phyloP scores from a whole-genome alignment of 2,113 vertebrate genomes.

The Cebus imitator region DNA sequence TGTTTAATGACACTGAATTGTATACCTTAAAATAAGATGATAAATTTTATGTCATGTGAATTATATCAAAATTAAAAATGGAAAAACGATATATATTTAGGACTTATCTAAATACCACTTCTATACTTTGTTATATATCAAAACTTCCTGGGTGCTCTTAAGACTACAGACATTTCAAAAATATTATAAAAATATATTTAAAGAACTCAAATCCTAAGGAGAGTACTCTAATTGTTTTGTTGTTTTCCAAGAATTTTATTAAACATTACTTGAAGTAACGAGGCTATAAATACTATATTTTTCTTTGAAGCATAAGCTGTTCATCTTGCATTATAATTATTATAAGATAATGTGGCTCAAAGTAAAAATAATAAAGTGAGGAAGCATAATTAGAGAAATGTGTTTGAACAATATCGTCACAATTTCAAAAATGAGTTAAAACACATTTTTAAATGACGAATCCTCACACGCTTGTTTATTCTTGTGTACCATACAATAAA shows the following conservation, averaged over 20 bases:
- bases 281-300: not conserved
- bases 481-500: not conserved
- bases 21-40: not conserved
- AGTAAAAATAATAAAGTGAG: conserved; percentile 25
- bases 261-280: not conserved
- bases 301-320: not conserved
- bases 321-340: conserved; percentile 6
- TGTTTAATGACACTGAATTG: not conserved
- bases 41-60: not conserved
- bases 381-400: conserved; percentile 3
- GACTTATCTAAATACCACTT: not conserved
- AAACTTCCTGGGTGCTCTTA: not conserved
- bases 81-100: not conserved
- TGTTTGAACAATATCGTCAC: not conserved
- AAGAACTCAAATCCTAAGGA: not conserved
- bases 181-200: not conserved
- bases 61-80: not conserved
- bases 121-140: not conserved
- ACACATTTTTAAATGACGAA: not conserved
- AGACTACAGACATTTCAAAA: not conserved
- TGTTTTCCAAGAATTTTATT: conserved; percentile 13
- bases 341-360: not conserved
- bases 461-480: not conserved
- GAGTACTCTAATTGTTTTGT: not conserved
- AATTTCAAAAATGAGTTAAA: not conserved